A percentile compares a stretch with the other conserved stretches of the same genome.
Evolutionary conservation across 2,797 vertebrate genomes (phyloP).

Genomic region (Poecilia picta): DNA sequence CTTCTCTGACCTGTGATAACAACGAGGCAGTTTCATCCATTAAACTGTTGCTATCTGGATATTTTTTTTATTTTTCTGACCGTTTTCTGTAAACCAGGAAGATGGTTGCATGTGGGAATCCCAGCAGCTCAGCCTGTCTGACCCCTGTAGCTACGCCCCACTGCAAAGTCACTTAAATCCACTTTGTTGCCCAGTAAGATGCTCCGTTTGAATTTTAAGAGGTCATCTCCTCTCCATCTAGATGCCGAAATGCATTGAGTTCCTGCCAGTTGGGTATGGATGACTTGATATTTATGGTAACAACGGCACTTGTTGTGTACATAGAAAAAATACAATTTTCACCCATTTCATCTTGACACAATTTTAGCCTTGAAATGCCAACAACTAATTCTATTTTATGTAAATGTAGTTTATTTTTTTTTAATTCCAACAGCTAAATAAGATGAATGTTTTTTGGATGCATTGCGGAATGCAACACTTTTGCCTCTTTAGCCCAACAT

Average conservation of each 20-base stretch:
- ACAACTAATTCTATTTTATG: neutral
- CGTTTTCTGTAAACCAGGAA: neutral
- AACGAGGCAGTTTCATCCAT: neutral
- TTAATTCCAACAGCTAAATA: conserved; percentile 11
- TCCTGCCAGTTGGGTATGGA: neutral
- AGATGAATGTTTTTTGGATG: conserved; percentile 7
- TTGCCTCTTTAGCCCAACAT: conserved; percentile 55
- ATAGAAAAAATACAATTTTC: neutral
- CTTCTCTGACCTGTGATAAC: neutral
- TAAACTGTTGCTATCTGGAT: neutral
- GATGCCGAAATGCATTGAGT: neutral
- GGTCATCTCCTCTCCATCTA: neutral
- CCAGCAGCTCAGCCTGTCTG: neutral
- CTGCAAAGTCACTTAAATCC: neutral
- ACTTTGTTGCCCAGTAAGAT: neutral
- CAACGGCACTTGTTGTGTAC: neutral
- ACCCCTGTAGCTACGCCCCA: neutral
- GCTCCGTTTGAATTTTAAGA: neutral
- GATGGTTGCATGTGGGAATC: neutral
- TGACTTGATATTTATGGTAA: neutral
- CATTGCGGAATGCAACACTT: conserved; percentile 26
- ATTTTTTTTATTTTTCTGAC: neutral
- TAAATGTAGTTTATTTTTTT: neutral
- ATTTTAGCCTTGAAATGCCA: conserved; percentile 1
- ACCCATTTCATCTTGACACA: neutral